A percentile compares a stretch with the other conserved stretches of the same genome.
These are phyloP conservation scores for Dryobota labecula DNA, from an alignment of 2,888 invertebrate species.

Conservation along the genomic window DNA sequence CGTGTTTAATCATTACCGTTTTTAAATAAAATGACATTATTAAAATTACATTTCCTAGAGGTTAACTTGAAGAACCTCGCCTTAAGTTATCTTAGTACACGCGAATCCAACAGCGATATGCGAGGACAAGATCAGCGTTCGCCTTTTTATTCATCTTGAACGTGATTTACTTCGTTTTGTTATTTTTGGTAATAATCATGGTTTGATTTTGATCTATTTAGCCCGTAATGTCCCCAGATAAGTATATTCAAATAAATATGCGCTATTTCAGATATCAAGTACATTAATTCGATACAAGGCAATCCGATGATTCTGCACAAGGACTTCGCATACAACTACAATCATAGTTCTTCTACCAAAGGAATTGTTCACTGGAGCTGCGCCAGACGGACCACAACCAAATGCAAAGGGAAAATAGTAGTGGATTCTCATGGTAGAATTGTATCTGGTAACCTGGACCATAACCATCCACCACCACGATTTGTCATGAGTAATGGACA, in stretches of 20 bases:
- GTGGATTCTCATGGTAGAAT: neutral
- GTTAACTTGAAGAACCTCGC: no score
- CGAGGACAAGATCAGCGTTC: no score
- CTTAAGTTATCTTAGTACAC: no score
- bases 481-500: neutral
- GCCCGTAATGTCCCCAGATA: no score
- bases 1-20: no score
- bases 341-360: neutral
- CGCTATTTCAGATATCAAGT: conserved; percentile 23
- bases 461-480: conserved; percentile 17
- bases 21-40: no score
- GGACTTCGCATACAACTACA: conserved; percentile 8
- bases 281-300: conserved; percentile 4
- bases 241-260: no score
- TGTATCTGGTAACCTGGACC: neutral
- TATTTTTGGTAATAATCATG: neutral
- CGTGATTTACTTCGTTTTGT: neutral
- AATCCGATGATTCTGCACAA: conserved; percentile 26
- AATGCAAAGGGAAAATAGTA: conserved; percentile 28
- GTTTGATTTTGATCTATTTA: no score
- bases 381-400: neutral
- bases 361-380: conserved; percentile 8
- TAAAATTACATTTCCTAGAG: no score
- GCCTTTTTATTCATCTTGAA: no score
- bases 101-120: no score